phyloP scores from a whole-genome alignment of 2,113 vertebrate genomes.

The Atrichornis clamosus region DNA sequence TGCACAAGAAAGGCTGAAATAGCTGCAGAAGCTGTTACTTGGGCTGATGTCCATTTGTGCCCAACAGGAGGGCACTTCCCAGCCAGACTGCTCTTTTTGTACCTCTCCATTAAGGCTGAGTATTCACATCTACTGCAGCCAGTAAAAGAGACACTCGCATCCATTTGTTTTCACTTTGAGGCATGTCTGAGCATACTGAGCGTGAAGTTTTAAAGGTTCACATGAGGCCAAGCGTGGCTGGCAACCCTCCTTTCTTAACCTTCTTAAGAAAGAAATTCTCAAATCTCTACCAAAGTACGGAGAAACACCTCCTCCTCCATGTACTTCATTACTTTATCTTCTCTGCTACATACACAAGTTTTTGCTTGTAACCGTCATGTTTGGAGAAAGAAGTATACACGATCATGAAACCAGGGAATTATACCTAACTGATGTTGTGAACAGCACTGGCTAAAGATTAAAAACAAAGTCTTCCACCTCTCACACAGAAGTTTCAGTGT shows the following conservation, averaged over 20 bases:
- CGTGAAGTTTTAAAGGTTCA: not conserved
- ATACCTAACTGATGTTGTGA: not conserved
- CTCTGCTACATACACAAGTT: not conserved
- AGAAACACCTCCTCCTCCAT: not conserved
- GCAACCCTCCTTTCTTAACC: not conserved
- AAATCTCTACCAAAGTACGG: not conserved
- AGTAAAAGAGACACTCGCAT: not conserved
- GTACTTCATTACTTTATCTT: not conserved
- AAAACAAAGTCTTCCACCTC: conserved; percentile 21
- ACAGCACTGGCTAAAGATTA: not conserved
- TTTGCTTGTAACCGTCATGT: not conserved
- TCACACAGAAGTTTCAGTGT: not conserved
- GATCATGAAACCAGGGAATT: not conserved
- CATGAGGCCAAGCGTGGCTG: not conserved
- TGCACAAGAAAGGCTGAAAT: not conserved
- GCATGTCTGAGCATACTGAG: not conserved
- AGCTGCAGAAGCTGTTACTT: not conserved
- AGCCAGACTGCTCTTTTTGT: not conserved
- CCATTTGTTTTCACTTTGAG: not conserved
- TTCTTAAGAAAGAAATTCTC: not conserved
- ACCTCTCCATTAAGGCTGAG: not conserved
- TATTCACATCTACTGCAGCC: not conserved
- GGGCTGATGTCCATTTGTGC: not conserved
- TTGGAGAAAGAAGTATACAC: not conserved
- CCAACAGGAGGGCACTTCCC: not conserved